Evolutionary conservation across 1,140 invertebrate genomes (phyloP), one percentile per base, ranked within the genome.

Genomic region (Plectrocnemia conspersa): DNA sequence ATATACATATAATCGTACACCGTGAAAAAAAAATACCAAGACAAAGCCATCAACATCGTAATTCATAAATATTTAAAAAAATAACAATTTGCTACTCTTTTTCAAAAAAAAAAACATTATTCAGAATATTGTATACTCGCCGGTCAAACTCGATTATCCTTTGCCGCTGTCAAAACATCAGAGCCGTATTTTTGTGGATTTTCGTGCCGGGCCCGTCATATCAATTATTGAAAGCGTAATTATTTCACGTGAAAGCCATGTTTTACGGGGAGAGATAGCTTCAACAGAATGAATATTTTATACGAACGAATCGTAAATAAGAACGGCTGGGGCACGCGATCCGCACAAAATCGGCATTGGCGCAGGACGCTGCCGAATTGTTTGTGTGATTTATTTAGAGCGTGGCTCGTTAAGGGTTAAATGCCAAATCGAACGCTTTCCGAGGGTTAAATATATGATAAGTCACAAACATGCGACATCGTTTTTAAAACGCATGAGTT

Each of bases 151-250:
- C n/a, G n/a, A n/a, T n/a, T n/a, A n/a, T n/a, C n/a, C n/a, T n/a
- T n/a, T n/a, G n/a, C n/a, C n/a, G n/a, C n/a, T n/a, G n/a, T n/a
- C n/a, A n/a, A n/a, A n/a, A n/a, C n/a, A n/a, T n/a, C n/a, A n/a
- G n/a, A n/a, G 27, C 18, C 9, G 4, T 25, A 21, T 50, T 50
- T 36, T 38, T 50, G 19, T 9, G 42, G 33, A 36, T 24, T 33
- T 50, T 50, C 33, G 9, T 22, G 5, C n/a, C n/a, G 15, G 29
- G 45, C 32, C 7, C 25, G 47, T 38, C 47, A 50, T 50, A 50
- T 50, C 18, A 50, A 50, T 50, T 50, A 50, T 50, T 50, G 32
- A 50, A 35, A 50, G 19, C 33, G 22, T 50, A 50, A 50, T 50
- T 50, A 50, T 50, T 50, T 35, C 16, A 22, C 15, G 47, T 38